These are phyloP conservation scores for Pitta sordida DNA, from an alignment of 2,113 vertebrate species.

Conservation along the genomic window DNA sequence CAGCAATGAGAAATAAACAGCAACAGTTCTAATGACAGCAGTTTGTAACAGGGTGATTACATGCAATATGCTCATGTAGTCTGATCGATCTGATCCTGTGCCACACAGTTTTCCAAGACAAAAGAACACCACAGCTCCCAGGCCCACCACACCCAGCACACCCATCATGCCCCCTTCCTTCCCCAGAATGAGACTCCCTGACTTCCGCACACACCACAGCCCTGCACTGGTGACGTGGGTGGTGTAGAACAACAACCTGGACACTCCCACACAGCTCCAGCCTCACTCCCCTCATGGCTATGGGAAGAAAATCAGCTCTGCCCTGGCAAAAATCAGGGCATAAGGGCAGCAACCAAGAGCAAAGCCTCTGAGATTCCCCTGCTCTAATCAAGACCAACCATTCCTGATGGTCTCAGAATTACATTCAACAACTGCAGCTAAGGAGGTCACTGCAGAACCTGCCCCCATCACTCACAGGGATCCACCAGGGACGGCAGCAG, in stretches of 20 bases:
- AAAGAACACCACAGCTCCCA: not conserved
- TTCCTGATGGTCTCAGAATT: not conserved
- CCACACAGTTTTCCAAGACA: not conserved
- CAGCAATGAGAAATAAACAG: not conserved
- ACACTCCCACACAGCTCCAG: not conserved
- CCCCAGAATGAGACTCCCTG: not conserved
- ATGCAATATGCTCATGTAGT: not conserved
- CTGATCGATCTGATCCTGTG: not conserved
- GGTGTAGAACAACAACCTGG: not conserved
- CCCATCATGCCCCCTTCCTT: not conserved
- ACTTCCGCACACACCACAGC: not conserved
- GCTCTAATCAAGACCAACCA: not conserved
- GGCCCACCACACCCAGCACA: not conserved
- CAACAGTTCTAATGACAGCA: not conserved
- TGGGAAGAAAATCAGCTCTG: not conserved
- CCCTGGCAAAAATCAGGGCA: not conserved
- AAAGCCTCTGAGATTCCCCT: not conserved
- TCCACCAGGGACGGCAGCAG: not conserved
- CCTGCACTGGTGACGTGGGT: not conserved
- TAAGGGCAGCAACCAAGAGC: not conserved
- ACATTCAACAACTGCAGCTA: not conserved
- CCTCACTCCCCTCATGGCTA: not conserved
- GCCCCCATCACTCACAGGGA: accelerated
- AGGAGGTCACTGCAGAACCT: not conserved
- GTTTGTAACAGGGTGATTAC: not conserved